Conservation (phyloP, 1,140 invertebrate genomes). For the Panagrolaimus sp. region DNA sequence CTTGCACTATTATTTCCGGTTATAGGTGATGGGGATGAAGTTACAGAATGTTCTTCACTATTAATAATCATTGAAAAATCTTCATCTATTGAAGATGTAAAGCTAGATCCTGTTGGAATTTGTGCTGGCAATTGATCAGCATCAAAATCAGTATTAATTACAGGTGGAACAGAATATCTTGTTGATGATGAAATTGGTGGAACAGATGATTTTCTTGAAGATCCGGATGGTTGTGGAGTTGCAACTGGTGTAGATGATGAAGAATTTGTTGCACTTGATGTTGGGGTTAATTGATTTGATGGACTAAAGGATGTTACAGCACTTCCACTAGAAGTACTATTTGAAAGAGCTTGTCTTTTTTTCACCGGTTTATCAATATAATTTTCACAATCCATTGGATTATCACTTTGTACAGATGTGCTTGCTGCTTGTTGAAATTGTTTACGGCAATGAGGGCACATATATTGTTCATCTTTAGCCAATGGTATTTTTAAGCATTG, state of each 20-base stretch:
- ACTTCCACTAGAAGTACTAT: too few species aligned
- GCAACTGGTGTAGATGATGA: background rate
- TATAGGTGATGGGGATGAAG: background rate
- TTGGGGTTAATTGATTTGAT: background rate
- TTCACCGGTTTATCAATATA: slow-evolving; percentile 2
- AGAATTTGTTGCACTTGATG: slow-evolving; percentile 1
- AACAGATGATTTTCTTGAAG: background rate
- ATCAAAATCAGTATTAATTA: slow-evolving; percentile 11
- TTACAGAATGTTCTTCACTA: background rate
- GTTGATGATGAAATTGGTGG: background rate
- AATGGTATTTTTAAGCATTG: background rate
- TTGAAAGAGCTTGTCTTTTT: background rate
- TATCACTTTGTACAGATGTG: slow-evolving; percentile 1
- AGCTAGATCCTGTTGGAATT: slow-evolving; percentile 1
- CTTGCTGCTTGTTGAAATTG: background rate
- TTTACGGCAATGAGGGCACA: background rate
- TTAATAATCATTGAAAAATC: slow-evolving; percentile 3
- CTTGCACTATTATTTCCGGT: background rate
- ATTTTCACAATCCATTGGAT: background rate
- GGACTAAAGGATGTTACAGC: too few species aligned
- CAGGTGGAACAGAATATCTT: slow-evolving; percentile 1
- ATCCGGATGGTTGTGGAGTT: too few species aligned
- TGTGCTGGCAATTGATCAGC: background rate
- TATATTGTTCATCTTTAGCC: background rate
- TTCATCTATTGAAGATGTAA: slow-evolving; percentile 10